These are phyloP conservation scores for Chauna torquata DNA, from an alignment of 2,113 vertebrate species.

Conservation along the genomic window DNA sequence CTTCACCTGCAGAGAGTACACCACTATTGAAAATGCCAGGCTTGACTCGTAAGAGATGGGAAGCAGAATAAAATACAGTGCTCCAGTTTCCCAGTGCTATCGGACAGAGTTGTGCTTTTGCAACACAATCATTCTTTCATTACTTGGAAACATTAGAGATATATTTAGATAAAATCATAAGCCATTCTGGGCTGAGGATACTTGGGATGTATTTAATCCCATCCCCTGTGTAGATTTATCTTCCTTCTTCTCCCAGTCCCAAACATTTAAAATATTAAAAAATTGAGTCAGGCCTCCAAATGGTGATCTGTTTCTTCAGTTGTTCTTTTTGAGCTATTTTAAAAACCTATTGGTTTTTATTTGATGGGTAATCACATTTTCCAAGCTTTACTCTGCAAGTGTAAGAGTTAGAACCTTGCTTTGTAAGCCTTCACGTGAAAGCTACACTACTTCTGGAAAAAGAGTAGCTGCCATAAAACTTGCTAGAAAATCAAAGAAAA, in stretches of 20 bases:
- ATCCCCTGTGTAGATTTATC: neutral
- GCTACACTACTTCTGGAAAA: neutral
- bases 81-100: neutral
- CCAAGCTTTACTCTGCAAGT: neutral
- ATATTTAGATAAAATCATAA: neutral
- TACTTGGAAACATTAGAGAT: neutral
- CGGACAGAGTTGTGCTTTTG: neutral
- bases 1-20: neutral
- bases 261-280: neutral
- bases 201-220: neutral
- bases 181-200: neutral
- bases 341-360: neutral
- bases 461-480: neutral
- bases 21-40: neutral
- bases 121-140: neutral
- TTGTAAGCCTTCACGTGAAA: neutral
- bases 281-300: neutral
- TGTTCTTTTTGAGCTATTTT: neutral
- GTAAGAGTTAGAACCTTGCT: neutral
- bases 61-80: neutral
- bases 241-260: neutral
- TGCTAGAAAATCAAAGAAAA: neutral
- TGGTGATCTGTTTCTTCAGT: neutral
- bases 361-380: neutral
- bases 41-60: neutral